Conservation (phyloP, 35 echinoderm and acorn worm genomes). For the Apostichopus japonicus region DNA sequence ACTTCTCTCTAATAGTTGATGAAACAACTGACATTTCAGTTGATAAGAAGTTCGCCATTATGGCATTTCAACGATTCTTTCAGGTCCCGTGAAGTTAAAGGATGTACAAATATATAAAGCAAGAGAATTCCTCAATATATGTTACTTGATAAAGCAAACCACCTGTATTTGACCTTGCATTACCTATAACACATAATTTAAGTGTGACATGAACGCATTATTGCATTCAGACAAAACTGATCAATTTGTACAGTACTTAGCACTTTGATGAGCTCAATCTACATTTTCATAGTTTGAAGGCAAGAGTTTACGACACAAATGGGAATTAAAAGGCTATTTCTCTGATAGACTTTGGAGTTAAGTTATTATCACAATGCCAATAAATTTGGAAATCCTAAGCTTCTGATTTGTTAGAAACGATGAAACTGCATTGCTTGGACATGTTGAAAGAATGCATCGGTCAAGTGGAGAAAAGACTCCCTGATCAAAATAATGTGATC, state of each 20-base stretch:
- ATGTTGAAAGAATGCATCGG: constrained; percentile 36
- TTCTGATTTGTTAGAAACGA: background rate
- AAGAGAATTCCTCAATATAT: constrained; percentile 1
- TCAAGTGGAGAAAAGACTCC: constrained; percentile 23
- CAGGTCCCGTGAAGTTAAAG: background rate
- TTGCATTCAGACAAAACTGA: constrained; percentile 23
- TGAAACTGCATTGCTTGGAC: constrained; percentile 13
- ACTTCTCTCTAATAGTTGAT: background rate
- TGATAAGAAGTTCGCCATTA: background rate
- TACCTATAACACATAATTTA: background rate
- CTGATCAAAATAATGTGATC: background rate
- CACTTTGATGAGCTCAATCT: constrained; percentile 3
- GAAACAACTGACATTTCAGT: background rate
- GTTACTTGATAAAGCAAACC: background rate
- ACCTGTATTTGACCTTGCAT: constrained; percentile 1
- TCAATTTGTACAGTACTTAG: background rate
- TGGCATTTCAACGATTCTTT: background rate
- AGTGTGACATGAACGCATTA: background rate
- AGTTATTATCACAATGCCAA: constrained; percentile 14
- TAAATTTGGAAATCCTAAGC: background rate
- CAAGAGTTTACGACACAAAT: background rate
- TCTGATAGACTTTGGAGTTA: constrained; percentile 27
- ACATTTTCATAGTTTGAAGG: background rate
- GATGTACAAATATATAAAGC: background rate
- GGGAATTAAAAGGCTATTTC: background rate